Evolutionary conservation across 2,797 vertebrate genomes (phyloP), one percentile per base, ranked within the genome.

Genomic region (Enteromius thamalakanensis): DNA sequence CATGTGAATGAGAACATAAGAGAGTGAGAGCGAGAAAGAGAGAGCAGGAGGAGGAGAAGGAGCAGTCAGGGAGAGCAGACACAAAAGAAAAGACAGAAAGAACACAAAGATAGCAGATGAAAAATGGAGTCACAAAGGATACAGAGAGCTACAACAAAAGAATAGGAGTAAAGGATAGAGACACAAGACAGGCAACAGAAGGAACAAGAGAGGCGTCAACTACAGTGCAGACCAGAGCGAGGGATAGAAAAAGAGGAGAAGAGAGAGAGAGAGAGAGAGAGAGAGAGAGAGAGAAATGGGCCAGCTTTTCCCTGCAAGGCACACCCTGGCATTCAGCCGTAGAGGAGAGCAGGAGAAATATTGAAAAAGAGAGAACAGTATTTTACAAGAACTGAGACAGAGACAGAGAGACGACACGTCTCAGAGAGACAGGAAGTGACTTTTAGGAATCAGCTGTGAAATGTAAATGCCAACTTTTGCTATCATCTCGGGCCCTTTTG

Each of bases 211-310:
- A 72, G 8, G 74, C 21, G 53, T 78, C 75, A 77, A 45, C 65
- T 51, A 53, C 15, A 1, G 17, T 26, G 1, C 40, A 81, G 67
- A 83, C 53, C 29, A 40, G 80, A 80, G 79, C 51, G n/a, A 23
- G 42, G 70, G 60, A 68, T 53, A 55, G 83, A 45, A n/a, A 45
- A 58, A 26, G 77, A 40, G 49, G 11, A 42, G 15, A 9, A 37
- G 40, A 53, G 49, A 23, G 32, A 86, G 85, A 85, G 83, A 84
- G 69, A 23, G n/a, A 58, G 51, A 67, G 55, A 77, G 79, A 75
- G 55, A 77, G 79, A 75, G 34, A 77, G 69, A 71, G 65, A 81
- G 81, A 85, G 83, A 86, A 83, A 87, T 87, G 86, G 81, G 88
- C 55, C 84, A 87, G 37, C 58, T 55, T 51, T 76, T 55, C 62